phyloP scores from a whole-genome alignment of 1,140 invertebrate species.

The Aphis gossypii region DNA sequence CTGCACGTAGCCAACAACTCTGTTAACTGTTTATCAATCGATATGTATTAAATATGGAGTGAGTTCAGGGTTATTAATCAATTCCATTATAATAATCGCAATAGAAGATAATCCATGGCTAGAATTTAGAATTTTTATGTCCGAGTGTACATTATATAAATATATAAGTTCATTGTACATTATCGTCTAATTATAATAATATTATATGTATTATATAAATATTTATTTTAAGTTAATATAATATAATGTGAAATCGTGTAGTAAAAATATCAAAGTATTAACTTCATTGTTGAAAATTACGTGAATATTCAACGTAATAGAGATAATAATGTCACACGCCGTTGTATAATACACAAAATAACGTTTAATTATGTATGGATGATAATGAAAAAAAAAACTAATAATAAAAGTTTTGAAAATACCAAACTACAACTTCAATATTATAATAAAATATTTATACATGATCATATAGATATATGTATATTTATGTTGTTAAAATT shows the following conservation, averaged over 20 bases:
- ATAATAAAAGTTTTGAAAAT: neutral
- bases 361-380: neutral
- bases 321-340: neutral
- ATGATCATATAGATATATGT: neutral
- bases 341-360: neutral
- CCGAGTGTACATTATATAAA: too few species aligned
- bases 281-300: neutral
- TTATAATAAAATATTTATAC: neutral
- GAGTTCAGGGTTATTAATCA: too few species aligned
- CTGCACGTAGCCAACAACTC: too few species aligned
- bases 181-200: neutral
- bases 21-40: too few species aligned
- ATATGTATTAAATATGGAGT: too few species aligned
- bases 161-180: neutral
- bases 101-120: too few species aligned
- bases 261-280: neutral
- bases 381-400: neutral
- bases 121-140: too few species aligned
- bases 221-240: too few species aligned
- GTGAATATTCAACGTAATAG: neutral
- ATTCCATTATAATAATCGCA: too few species aligned
- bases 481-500: conserved; percentile 11
- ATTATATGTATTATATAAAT: neutral
- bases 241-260: neutral
- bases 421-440: neutral